A percentile compares a stretch with the other conserved stretches of the same genome.
phyloP scores from a whole-genome alignment of 1,140 invertebrate species.

The Episyrphus balteatus region DNA sequence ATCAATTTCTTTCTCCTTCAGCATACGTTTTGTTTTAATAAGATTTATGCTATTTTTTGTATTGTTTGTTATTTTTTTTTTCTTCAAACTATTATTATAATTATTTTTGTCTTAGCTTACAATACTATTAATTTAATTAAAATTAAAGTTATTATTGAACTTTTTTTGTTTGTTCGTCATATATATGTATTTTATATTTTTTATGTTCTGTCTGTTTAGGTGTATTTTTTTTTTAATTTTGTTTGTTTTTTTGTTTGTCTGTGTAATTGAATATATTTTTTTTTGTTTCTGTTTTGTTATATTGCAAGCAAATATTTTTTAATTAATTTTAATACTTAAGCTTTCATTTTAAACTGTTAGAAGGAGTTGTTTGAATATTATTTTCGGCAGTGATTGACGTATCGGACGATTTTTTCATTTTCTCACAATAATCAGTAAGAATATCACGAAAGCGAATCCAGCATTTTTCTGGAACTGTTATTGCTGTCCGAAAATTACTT shows the following conservation, averaged over 20 bases:
- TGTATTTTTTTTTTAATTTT: slow-evolving; percentile 1
- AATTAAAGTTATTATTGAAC: not conserved
- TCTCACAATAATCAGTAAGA: slow-evolving; percentile 89
- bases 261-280: not conserved
- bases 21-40: not conserved
- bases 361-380: slow-evolving; percentile 24
- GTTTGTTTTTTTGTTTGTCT: slow-evolving; percentile 1
- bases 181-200: not conserved
- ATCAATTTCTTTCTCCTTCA: not conserved
- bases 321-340: slow-evolving; percentile 5
- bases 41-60: not conserved
- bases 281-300: not conserved
- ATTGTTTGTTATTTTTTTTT: not conserved
- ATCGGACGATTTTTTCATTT: slow-evolving; percentile 51
- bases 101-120: not conserved
- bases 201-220: not conserved
- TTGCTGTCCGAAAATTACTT: slow-evolving; percentile 93
- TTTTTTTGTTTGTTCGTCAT: not conserved
- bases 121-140: not conserved
- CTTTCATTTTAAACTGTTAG: slow-evolving; percentile 33
- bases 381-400: slow-evolving; percentile 33
- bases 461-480: slow-evolving; percentile 95
- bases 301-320: slow-evolving; percentile 7
- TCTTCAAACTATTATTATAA: no score
- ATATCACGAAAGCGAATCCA: slow-evolving; percentile 95